These are phyloP conservation scores for Drosophila setifemur DNA, from an alignment of 1,140 invertebrate genomes.

Conservation along the genomic window DNA sequence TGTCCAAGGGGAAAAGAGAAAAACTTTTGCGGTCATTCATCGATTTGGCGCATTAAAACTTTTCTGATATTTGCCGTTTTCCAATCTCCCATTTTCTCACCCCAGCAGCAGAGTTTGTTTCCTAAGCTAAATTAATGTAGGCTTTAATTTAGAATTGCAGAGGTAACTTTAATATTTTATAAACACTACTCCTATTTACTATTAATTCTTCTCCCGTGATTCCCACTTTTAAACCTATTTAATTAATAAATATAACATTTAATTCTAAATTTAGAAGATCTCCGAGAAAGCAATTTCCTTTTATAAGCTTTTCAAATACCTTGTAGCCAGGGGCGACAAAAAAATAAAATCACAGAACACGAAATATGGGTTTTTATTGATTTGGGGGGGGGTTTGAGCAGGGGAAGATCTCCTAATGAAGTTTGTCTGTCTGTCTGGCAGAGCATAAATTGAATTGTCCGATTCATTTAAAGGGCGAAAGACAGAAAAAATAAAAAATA, in stretches of 20 bases:
- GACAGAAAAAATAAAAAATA: slow-evolving; percentile 14
- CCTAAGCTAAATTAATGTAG: not conserved
- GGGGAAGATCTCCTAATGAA: slow-evolving; percentile 49
- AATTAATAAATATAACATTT: no score
- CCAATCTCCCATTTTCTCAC: slow-evolving; percentile 26
- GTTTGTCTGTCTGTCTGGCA: slow-evolving; percentile 60
- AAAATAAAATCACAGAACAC: not conserved
- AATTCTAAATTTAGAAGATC: no score
- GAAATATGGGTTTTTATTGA: slow-evolving; percentile 31
- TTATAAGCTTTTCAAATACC: no score
- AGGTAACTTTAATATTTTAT: not conserved
- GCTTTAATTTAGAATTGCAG: not conserved
- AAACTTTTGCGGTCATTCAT: slow-evolving; percentile 72
- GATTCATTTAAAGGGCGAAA: slow-evolving; percentile 74
- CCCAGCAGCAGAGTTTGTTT: no score
- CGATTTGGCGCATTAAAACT: slow-evolving; percentile 78
- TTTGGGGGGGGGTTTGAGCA: not conserved
- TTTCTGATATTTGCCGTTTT: slow-evolving; percentile 71
- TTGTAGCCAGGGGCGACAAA: not conserved
- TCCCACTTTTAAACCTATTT: not conserved
- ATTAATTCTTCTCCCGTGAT: no score
- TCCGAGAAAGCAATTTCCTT: no score
- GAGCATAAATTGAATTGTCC: slow-evolving; percentile 77
- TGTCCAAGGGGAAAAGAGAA: slow-evolving; percentile 49
- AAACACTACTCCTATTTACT: no score